These are phyloP conservation scores for Philereme vetulata DNA, from an alignment of 2,888 invertebrate genomes.

Conservation along the genomic window DNA sequence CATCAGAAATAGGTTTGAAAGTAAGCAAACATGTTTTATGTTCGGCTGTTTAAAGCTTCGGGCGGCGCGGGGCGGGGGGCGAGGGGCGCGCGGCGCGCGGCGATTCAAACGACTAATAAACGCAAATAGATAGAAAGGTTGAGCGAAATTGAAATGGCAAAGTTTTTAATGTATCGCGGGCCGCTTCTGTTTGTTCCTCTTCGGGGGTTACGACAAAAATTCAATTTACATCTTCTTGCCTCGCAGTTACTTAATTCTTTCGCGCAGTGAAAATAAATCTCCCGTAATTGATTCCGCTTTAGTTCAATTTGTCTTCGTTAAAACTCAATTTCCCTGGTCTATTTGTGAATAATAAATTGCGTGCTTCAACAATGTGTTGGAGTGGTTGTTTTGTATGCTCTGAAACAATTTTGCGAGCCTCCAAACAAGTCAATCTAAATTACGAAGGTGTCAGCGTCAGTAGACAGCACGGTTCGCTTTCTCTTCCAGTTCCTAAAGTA, in stretches of 20 bases:
- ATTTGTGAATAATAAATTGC: constrained; percentile 81
- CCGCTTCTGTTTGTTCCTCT: constrained; percentile 51
- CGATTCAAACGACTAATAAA: constrained; percentile 29
- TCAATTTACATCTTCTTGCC: constrained; percentile 77
- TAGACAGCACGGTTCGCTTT: constrained; percentile 20
- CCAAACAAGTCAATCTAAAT: constrained; percentile 75
- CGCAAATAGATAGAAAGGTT: constrained; percentile 45
- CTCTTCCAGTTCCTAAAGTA: constrained; percentile 12
- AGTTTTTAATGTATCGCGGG: constrained; percentile 58
- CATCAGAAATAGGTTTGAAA: constrained; percentile 18
- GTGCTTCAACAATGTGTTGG: constrained; percentile 67
- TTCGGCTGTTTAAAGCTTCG: constrained; percentile 25
- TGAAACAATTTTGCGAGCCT: constrained; percentile 56
- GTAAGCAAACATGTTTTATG: constrained; percentile 28
- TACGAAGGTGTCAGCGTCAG: constrained; percentile 43
- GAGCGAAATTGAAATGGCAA: constrained; percentile 48
- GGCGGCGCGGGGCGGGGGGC: too few species aligned
- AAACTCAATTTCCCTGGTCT: constrained; percentile 81
- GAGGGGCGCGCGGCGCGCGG: too few species aligned
- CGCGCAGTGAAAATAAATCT: constrained; percentile 78
- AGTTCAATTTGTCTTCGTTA: constrained; percentile 83
- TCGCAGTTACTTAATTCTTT: constrained; percentile 78
- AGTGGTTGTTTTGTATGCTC: constrained; percentile 60
- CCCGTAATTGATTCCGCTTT: constrained; percentile 81
- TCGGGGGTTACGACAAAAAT: constrained; percentile 69